Base-by-base conservation (phyloP, 2,888 invertebrate species). In the Limnephilus lunatus region DNA sequence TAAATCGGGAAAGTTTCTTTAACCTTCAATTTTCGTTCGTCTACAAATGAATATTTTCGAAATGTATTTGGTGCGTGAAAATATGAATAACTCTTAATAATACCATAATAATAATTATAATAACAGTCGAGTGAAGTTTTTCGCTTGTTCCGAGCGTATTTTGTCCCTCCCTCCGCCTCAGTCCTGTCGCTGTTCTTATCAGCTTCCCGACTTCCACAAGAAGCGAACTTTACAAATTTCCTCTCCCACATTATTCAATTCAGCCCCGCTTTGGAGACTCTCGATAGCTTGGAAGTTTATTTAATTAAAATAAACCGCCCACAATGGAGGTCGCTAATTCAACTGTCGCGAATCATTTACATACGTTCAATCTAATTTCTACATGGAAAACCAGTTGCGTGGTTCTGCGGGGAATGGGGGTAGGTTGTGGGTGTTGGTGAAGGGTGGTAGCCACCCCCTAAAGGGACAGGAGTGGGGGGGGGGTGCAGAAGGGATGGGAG, bases 301-400 rank as follows among this genome's bases (percentile, higher is more conserved):
- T 89, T 89, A 89, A 89, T 89, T 89, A 89, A 89, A 89, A 89
- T 89, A 89, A 89, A 89, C 86, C 88, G 80, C 88, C 35, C 88
- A 89, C 88, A 89, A 89, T 89, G 88, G 88, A 89, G 88, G 88
- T 80, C 88, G 88, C 88, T 89, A 68, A 89, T 89, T 89, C 88
- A 89, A 89, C 88, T 89, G 88, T 89, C 88, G 88, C 88, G 88
- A 89, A 89, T 89, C 88, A 89, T 89, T 89, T 89, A 89, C 88
- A 81, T 89, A 89, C 88, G 88, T 89, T 89, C 68, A 89, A 89
- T 89, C 88, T 89, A 68, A 89, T 89, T 89, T 89, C 88, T 80
- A 89, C 80, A 89, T 35, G 68, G 88, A 89, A 39, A 87, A 87
- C 48, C 87, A 87, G 87, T 87, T 53, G 87, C 87, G 88, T 68